phyloP scores from a whole-genome alignment of 2,113 vertebrate species.

The Ciconia stormi region DNA sequence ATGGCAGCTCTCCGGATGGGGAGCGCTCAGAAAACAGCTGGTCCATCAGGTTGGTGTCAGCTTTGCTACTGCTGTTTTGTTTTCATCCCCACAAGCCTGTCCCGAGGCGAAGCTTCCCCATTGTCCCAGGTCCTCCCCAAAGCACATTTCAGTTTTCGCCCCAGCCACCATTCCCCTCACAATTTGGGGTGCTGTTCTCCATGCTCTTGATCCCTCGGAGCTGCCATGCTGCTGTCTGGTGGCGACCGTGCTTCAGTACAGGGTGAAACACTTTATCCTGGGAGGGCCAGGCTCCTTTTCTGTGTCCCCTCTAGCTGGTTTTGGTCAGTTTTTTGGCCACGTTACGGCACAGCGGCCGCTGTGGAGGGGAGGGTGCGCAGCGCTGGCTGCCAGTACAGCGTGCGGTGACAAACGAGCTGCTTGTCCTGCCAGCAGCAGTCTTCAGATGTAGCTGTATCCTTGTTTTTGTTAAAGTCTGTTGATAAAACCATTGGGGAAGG shows the following conservation, averaged over 20 bases:
- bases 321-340: background rate
- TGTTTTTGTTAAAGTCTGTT: background rate
- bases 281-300: background rate
- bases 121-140: background rate
- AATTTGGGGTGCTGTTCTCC: accelerated
- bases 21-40: slow-evolving; percentile 68
- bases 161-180: accelerated
- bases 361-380: background rate
- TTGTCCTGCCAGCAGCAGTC: slow-evolving; percentile 14
- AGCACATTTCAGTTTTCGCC: accelerated
- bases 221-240: background rate
- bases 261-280: background rate
- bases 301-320: background rate
- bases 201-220: background rate
- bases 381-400: background rate
- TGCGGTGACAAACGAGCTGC: background rate
- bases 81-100: background rate
- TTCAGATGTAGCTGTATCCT: background rate
- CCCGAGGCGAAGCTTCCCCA: background rate
- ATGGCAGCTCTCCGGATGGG: background rate
- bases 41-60: slow-evolving; percentile 84
- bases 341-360: background rate
- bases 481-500: background rate
- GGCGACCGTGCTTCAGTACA: background rate
- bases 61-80: accelerated